Conservation (phyloP, 2,113 vertebrate species). For the Spea multiplicata region DNA sequence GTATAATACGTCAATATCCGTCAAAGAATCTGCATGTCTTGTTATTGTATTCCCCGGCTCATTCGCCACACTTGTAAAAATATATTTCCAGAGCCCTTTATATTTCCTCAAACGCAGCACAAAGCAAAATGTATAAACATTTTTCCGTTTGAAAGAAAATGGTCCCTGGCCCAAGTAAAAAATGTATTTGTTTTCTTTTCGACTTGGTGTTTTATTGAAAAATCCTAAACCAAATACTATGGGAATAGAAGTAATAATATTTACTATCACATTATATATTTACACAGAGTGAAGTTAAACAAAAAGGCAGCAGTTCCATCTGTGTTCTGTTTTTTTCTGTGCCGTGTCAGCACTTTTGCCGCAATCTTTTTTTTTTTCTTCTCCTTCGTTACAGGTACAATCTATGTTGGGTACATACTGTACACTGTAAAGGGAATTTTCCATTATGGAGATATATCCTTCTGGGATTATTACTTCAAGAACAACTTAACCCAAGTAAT, state of each 20-base stretch:
- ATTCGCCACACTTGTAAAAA: constrained; percentile 24
- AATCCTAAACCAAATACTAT: constrained; percentile 31
- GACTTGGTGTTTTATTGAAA: constrained; percentile 39
- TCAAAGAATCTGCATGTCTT: constrained; percentile 13
- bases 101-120: constrained; percentile 23
- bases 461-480: no score
- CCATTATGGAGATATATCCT: no score
- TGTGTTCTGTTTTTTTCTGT: constrained; percentile 29
- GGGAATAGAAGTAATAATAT: constrained; percentile 41
- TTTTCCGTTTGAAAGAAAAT: constrained; percentile 27
- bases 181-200: constrained; percentile 39
- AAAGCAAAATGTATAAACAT: constrained; percentile 31
- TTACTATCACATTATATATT: constrained; percentile 43
- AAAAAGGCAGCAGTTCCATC: constrained; percentile 25
- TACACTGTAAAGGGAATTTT: no score
- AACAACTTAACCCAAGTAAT: no score
- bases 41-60: constrained; percentile 5
- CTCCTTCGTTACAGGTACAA: no score
- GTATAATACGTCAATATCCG: constrained; percentile 1
- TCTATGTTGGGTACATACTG: no score
- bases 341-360: constrained; percentile 32
- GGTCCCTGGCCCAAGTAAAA: constrained; percentile 9
- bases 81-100: constrained; percentile 29
- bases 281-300: constrained; percentile 32
- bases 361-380: background rate